phyloP scores from a whole-genome alignment of 2,113 vertebrate species.

The Oriolus oriolus region DNA sequence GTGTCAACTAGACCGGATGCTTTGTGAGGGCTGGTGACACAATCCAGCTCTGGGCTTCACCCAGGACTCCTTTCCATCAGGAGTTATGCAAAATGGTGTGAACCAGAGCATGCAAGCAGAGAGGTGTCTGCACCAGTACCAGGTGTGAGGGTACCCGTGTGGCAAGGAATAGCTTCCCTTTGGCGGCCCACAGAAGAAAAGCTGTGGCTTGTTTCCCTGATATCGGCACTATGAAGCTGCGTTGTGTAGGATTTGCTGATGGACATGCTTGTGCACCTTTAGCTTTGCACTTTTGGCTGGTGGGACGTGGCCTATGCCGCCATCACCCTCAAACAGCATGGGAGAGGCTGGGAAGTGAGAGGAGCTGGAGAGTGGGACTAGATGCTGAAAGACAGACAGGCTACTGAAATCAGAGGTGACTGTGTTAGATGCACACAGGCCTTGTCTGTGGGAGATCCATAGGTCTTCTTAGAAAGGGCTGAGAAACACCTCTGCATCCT shows the following conservation, averaged over 20 bases:
- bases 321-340: not conserved
- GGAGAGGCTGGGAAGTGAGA: not conserved
- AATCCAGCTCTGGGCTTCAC: not conserved
- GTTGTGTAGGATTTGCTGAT: not conserved
- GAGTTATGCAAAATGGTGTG: not conserved
- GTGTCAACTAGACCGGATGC: accelerated
- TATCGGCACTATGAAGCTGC: not conserved
- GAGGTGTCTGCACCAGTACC: not conserved
- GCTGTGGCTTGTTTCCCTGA: not conserved
- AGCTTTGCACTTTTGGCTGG: not conserved
- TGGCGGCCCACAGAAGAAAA: not conserved
- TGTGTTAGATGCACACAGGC: not conserved
- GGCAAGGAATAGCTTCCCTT: not conserved
- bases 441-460: not conserved
- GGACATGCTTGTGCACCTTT: not conserved
- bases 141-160: not conserved
- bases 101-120: not conserved
- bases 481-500: not conserved
- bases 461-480: not conserved
- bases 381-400: not conserved
- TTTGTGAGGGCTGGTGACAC: not conserved
- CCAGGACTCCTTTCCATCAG: not conserved
- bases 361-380: not conserved
- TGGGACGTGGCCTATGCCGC: not conserved
- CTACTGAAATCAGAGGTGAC: not conserved